phyloP scores from a whole-genome alignment of 2,888 invertebrate genomes.

The Melanotus villosus region DNA sequence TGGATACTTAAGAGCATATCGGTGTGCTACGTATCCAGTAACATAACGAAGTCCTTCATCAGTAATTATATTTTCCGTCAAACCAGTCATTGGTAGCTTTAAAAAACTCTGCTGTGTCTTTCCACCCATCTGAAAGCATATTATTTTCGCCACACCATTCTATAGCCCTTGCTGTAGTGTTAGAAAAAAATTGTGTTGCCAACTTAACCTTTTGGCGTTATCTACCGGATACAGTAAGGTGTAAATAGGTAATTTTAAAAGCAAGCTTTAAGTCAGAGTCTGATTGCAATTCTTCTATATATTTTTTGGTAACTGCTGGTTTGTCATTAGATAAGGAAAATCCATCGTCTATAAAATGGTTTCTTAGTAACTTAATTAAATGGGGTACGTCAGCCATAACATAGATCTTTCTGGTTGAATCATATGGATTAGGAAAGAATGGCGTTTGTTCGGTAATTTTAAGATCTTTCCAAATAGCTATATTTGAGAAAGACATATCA shows the following conservation, averaged over 20 bases:
- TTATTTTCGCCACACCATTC: slow-evolving; percentile 1
- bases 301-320: not conserved
- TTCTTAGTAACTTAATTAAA: too few relatives aligned
- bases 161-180: not conserved
- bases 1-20: not conserved
- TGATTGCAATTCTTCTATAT: not conserved
- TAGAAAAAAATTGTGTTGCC: not conserved
- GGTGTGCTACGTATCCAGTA: not conserved
- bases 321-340: not conserved
- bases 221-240: not conserved
- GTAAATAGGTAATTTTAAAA: not conserved
- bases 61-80: not conserved
- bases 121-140: not conserved
- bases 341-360: not conserved
- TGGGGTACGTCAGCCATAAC: not conserved
- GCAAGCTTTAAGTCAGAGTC: not conserved
- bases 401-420: not conserved
- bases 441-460: not conserved
- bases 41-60: not conserved
- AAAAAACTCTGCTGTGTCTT: not conserved
- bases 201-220: not conserved
- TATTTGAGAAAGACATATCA: not conserved
- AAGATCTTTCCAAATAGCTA: not conserved
- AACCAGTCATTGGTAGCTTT: not conserved
- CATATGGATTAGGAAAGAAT: not conserved